Percentiles rank a stretch among this genome's conserved stretches.
phyloP scores from a whole-genome alignment of 2,888 invertebrate genomes.

The Siphonodentalium dalli region DNA sequence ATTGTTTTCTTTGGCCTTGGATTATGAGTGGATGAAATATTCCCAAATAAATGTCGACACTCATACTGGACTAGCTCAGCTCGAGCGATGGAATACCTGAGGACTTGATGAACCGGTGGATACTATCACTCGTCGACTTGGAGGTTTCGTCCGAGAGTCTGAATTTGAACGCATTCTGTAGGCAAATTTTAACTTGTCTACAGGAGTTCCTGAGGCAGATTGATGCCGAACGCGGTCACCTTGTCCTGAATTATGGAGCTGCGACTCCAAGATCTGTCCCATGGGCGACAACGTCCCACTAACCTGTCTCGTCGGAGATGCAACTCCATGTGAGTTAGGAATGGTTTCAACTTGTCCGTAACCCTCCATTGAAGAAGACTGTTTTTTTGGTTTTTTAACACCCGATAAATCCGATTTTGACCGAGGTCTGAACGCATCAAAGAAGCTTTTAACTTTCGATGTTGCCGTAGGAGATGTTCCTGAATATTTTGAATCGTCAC shows the following conservation, averaged over 20 bases:
- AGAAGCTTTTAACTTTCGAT: conserved; percentile 56
- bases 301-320: neutral
- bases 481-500: conserved; percentile 26
- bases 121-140: conserved; percentile 38
- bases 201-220: conserved; percentile 42
- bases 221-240: conserved; percentile 40
- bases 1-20: too few relatives aligned
- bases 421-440: conserved; percentile 56
- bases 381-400: conserved; percentile 51
- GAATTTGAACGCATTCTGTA: conserved; percentile 54
- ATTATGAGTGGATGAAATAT: too few relatives aligned
- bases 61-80: too few relatives aligned
- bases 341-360: too few relatives aligned
- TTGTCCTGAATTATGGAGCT: conserved; percentile 39
- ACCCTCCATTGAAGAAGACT: too few relatives aligned
- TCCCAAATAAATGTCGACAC: too few relatives aligned
- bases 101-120: too few relatives aligned
- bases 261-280: conserved; percentile 56
- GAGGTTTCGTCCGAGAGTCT: conserved; percentile 45
- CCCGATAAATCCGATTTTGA: conserved; percentile 60
- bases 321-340: conserved; percentile 1
- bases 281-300: too few relatives aligned
- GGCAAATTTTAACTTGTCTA: conserved; percentile 49
- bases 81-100: too few relatives aligned
- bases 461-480: conserved; percentile 42